Conservation (phyloP, 2,888 invertebrate genomes). For the Synanthedon tipuliformis region DNA sequence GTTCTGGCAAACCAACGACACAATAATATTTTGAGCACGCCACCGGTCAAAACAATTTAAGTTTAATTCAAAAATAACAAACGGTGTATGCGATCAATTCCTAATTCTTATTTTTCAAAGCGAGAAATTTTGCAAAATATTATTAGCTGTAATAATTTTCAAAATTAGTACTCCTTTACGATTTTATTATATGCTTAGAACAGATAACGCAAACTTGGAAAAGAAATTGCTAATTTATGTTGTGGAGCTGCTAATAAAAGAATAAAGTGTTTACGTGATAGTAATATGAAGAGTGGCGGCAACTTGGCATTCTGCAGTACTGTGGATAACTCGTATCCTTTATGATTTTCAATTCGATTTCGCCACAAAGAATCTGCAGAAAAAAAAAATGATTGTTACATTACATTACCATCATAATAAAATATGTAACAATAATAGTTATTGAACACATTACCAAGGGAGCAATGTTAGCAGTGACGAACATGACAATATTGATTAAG, state of each 20-base stretch:
- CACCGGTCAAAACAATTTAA: too few species aligned
- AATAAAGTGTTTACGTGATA: constrained; percentile 40
- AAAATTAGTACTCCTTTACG: too few species aligned
- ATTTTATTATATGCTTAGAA: too few species aligned
- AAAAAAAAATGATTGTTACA: too few species aligned
- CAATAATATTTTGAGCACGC: too few species aligned
- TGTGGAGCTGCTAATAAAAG: background rate
- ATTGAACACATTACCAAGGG: constrained; percentile 37
- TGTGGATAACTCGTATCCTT: constrained; percentile 32
- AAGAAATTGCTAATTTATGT: background rate
- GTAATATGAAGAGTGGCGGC: constrained; percentile 54
- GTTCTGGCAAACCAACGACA: too few species aligned
- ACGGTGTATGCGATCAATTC: too few species aligned
- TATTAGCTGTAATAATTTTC: too few species aligned
- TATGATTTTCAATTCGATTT: constrained; percentile 32
- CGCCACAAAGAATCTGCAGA: constrained; percentile 47
- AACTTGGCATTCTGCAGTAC: constrained; percentile 39
- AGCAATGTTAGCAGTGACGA: constrained; percentile 41
- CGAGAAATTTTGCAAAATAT: too few species aligned
- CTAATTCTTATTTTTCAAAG: too few species aligned
- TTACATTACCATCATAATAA: background rate
- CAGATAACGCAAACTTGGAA: background rate
- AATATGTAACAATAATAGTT: too few species aligned
- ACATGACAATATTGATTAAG: constrained; percentile 46
- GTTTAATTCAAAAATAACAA: too few species aligned